Base-by-base conservation (phyloP, 2,797 vertebrate genomes). In the Loris lydekkerianus region DNA sequence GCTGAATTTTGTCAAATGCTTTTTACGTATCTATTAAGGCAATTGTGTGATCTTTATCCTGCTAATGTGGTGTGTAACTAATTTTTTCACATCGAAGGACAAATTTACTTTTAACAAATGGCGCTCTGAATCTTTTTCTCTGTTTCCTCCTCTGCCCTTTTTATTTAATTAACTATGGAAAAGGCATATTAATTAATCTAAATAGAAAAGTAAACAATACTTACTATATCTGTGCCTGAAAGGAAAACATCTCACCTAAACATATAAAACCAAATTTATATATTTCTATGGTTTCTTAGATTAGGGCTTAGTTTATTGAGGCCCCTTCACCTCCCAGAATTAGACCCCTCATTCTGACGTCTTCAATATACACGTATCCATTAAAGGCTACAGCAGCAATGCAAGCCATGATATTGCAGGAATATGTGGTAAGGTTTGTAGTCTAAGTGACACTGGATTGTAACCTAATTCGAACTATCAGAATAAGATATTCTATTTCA, bases 31-130 rank as follows among this genome's bases (percentile, higher is more conserved):
- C 58, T 82, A 21, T 43, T 63, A 61, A 46, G 27, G 31, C 13
- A 63, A 31, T 63, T 37, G 63, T 31, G 15, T 43, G 37, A 21
- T 31, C 61, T 63, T 63, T 27, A 63, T 43, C 5, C 60, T 34
- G 1, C 40, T 82, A 61, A 43, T 61, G 37, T 61, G 27, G 25
- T 20, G 0, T 61, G 40, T 29, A 37, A 40, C 9, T 29, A 27
- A 81, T 81, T 81, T 81, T 61, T 15, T 61, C 29, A 81, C 27
- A 14, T 40, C 40, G 78, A 61, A 20, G 43, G 29, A 31, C 25
- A 65, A 3, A 29, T 86, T 76, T 70, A 61, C 72, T 94, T 97
- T 91, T 67, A 69, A 67, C 18, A 91, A 67, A 86, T 81, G 27
- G 40, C 37, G 5, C 21, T 72, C 13, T 88, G 21, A 43, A 61